Conservation (phyloP, 2,797 vertebrate species). For the Cetoscarus ocellatus region DNA sequence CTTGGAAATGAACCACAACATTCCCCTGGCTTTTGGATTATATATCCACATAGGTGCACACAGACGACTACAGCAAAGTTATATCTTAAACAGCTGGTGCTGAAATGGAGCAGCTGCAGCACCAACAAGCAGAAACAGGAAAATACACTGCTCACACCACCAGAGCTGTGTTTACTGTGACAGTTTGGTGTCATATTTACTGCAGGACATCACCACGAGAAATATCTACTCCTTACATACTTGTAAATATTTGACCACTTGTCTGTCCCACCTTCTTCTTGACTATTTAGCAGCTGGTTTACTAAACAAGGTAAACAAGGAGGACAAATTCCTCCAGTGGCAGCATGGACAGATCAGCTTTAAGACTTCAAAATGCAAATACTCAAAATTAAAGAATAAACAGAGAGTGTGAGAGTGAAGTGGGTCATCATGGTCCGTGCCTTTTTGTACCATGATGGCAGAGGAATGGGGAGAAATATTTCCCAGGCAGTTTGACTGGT, state of each 20-base stretch:
- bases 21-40: constrained; percentile 46
- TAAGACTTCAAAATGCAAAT: background rate
- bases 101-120: background rate
- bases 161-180: constrained; percentile 26
- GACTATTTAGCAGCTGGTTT: constrained; percentile 25
- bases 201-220: constrained; percentile 40
- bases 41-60: background rate
- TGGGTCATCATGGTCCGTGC: background rate
- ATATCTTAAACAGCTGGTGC: background rate
- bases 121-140: background rate
- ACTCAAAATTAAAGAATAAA: background rate
- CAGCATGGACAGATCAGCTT: background rate
- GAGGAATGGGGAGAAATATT: background rate
- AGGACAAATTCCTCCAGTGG: background rate
- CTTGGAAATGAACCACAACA: constrained; percentile 61
- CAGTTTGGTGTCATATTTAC: constrained; percentile 44
- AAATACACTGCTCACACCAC: background rate
- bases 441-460: too few species aligned
- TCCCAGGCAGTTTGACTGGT: background rate
- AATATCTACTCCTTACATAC: constrained; percentile 6
- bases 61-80: constrained; percentile 10
- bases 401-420: too few species aligned
- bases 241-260: constrained; percentile 44
- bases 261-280: constrained; percentile 11
- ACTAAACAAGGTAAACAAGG: constrained; percentile 11